A percentile compares a stretch with the other conserved stretches of the same genome.
These are phyloP conservation scores for Megalops atlanticus DNA, from an alignment of 2,113 vertebrate genomes.

Conservation along the genomic window DNA sequence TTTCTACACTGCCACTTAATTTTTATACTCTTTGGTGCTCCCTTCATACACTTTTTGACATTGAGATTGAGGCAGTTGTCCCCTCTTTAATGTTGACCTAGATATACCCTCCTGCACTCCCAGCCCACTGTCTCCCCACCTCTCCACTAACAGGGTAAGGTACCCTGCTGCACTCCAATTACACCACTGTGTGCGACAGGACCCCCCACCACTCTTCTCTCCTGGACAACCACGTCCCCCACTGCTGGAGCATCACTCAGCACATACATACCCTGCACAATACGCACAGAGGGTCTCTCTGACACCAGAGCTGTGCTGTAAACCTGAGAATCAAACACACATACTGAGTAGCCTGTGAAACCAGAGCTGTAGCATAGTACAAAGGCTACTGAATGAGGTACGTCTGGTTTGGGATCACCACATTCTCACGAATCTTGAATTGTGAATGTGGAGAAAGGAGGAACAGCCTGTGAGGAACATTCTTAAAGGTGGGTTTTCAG, in stretches of 20 bases:
- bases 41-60: too few species aligned
- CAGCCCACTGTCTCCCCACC: neutral
- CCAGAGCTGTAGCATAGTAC: conserved; percentile 36
- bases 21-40: too few species aligned
- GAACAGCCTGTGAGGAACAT: too few species aligned
- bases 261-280: conserved; percentile 51
- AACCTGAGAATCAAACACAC: conserved; percentile 25
- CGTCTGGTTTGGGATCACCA: neutral
- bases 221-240: neutral
- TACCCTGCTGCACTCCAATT: neutral
- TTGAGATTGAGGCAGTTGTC: too few species aligned
- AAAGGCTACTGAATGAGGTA: conserved; percentile 51
- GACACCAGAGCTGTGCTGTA: conserved; percentile 48
- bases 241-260: conserved; percentile 18
- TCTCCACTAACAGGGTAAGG: conserved; percentile 15
- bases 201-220: conserved; percentile 17
- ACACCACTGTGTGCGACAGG: conserved; percentile 1
- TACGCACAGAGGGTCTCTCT: conserved; percentile 42
- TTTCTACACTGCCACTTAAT: too few species aligned
- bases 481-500: too few species aligned
- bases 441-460: too few species aligned
- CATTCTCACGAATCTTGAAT: neutral
- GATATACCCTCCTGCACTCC: neutral
- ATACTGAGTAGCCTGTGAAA: conserved; percentile 23
- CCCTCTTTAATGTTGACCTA: neutral